phyloP scores from a whole-genome alignment of 2,888 invertebrate species.

The Hydriomena furcata region DNA sequence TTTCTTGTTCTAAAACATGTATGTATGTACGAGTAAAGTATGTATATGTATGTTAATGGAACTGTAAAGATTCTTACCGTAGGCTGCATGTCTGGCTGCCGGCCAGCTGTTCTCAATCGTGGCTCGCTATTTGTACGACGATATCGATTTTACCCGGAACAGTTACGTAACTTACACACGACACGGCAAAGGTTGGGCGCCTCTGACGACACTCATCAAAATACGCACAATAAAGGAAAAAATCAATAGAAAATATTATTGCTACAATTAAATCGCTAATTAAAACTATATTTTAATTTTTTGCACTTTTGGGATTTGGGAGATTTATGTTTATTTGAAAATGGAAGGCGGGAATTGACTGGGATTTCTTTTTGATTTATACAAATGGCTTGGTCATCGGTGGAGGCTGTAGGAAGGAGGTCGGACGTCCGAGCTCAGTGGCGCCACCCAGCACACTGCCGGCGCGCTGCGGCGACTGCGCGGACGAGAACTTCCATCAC shows the following conservation, averaged over 20 bases:
- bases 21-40: background rate
- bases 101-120: slow-evolving; percentile 78
- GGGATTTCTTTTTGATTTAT: slow-evolving; percentile 45
- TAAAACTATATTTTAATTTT: slow-evolving; percentile 12
- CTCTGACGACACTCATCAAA: slow-evolving; percentile 59
- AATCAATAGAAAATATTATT: slow-evolving; percentile 39
- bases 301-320: slow-evolving; percentile 13
- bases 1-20: background rate
- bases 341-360: slow-evolving; percentile 61
- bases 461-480: slow-evolving; percentile 64
- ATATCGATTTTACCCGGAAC: slow-evolving; percentile 79
- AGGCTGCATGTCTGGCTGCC: slow-evolving; percentile 72
- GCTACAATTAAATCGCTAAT: slow-evolving; percentile 20
- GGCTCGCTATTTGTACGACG: slow-evolving; percentile 76
- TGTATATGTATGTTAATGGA: no score
- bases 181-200: slow-evolving; percentile 62
- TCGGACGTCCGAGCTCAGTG: slow-evolving; percentile 62
- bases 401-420: slow-evolving; percentile 40
- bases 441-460: slow-evolving; percentile 71
- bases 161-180: slow-evolving; percentile 75
- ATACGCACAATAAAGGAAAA: slow-evolving; percentile 50
- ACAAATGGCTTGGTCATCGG: slow-evolving; percentile 51
- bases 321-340: slow-evolving; percentile 30
- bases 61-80: slow-evolving; percentile 60
- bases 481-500: slow-evolving; percentile 41